These are phyloP conservation scores for Hippocampus abdominalis DNA, from an alignment of 2,113 vertebrate genomes.

Conservation along the genomic window DNA sequence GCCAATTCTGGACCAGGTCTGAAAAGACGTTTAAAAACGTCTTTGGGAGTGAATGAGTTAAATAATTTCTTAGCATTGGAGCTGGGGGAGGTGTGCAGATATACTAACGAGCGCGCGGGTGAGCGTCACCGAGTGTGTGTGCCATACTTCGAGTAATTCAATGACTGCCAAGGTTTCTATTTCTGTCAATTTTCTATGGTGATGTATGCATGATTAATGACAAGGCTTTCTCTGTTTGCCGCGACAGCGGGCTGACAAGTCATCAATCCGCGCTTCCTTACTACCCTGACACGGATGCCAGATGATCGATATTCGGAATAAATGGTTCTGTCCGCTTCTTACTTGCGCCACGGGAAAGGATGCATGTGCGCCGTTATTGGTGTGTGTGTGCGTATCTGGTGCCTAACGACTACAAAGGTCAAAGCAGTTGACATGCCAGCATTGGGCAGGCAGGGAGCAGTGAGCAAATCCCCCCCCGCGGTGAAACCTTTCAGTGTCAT, in stretches of 20 bases:
- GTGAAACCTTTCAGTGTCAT: constrained; percentile 60
- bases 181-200: constrained; percentile 21
- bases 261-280: constrained; percentile 48
- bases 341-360: constrained; percentile 22
- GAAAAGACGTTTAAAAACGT: too few species aligned
- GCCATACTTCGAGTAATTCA: background rate
- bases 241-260: constrained; percentile 48
- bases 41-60: too few species aligned
- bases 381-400: background rate
- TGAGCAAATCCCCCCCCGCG: constrained; percentile 39
- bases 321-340: constrained; percentile 47
- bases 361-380: background rate
- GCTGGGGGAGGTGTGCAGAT: too few species aligned
- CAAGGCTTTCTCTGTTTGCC: constrained; percentile 28
- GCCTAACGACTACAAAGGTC: constrained; percentile 17
- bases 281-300: constrained; percentile 41
- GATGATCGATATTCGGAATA: constrained; percentile 57
- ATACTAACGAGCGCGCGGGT: too few species aligned
- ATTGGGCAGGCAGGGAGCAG: constrained; percentile 33
- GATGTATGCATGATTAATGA: constrained; percentile 42
- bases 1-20: too few species aligned
- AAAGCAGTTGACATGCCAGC: constrained; percentile 45
- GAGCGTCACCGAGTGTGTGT: too few species aligned
- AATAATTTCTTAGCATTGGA: too few species aligned
- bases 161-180: constrained; percentile 7